Base-by-base conservation (phyloP, 2,113 vertebrate species). In the Elaphurus davidianus region DNA sequence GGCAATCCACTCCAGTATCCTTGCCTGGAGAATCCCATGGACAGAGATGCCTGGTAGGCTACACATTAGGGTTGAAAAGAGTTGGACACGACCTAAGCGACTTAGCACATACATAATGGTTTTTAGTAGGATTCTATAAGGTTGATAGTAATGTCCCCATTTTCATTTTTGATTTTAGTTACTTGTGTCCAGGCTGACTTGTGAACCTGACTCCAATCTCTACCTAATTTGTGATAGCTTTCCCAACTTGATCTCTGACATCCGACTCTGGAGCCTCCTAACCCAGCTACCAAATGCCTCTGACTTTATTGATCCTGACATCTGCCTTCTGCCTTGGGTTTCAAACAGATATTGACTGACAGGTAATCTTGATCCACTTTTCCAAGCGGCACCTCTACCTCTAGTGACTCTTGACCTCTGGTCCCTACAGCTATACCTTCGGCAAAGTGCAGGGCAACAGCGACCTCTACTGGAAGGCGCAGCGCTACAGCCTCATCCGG, bases 391-490 rank as follows among this genome's bases (percentile, higher is more conserved):
- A 13, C 25, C 21, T 57, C 74, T 59, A n/a, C 45, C n/a, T 57
- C 78, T 11, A 15, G 10, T 93, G 76, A 76, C 59, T 54, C 40
- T 28, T 21, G 21, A 86, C 40, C 64, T 97, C 83, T 57, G 67
- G 16, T 90, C 16, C 92, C 13, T 30, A 16, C 99, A 99, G 99
- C 96, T 98, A 99, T 98, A 99, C 99, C 1, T 99, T 99, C 97
- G 98, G 98, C 95, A 99, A 99, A 94, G 99, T 99, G 2, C 99
- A 99, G 97, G 99, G 98, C 76, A 99, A 99, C 98, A 99, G 99
- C 64, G 99, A 99, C 92, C 99, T 98, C 91, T 99, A 99, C 91
- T 99, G 99, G 99, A 99, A 99, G 98, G 99, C 99, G 64, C 99
- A 99, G 97, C 99, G 99, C 52, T 99, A 99, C 96, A 99, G 99